phyloP scores from a whole-genome alignment of 2,888 invertebrate genomes.

The Pristionchus entomophagus region DNA sequence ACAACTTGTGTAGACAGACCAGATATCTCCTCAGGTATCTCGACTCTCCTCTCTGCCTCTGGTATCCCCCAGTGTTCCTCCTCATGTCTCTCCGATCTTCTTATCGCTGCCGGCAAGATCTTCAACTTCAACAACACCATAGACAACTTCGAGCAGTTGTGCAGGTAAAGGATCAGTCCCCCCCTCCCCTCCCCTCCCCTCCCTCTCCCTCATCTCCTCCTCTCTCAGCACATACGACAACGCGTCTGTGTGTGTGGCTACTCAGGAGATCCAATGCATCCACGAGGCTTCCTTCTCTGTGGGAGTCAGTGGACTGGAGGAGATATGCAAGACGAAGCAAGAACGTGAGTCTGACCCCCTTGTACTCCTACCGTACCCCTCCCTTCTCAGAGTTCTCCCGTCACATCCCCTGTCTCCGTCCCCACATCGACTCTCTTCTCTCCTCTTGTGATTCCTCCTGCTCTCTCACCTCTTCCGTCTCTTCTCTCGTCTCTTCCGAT shows the following conservation, averaged over 20 bases:
- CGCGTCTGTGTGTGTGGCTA: conserved; percentile 26
- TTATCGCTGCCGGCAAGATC: conserved; percentile 20
- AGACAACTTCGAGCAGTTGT: conserved; percentile 40
- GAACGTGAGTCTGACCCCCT: conserved; percentile 1
- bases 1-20: too few relatives aligned
- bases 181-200: neutral
- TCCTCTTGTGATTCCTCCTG: neutral
- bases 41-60: conserved; percentile 16
- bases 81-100: conserved; percentile 45
- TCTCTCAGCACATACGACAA: conserved; percentile 37
- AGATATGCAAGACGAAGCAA: conserved; percentile 37
- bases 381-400: neutral
- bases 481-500: neutral
- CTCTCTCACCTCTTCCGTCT: neutral
- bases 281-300: conserved; percentile 35
- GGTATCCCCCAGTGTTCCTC: conserved; percentile 11
- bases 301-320: conserved; percentile 40
- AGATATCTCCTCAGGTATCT: neutral
- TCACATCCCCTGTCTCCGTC: conserved; percentile 8
- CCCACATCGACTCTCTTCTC: neutral
- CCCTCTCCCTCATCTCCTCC: neutral
- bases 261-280: conserved; percentile 36
- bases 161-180: conserved; percentile 29
- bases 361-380: neutral
- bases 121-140: conserved; percentile 43